Conservation (phyloP, 2,888 invertebrate genomes). For the Trachelus iudaicus region DNA sequence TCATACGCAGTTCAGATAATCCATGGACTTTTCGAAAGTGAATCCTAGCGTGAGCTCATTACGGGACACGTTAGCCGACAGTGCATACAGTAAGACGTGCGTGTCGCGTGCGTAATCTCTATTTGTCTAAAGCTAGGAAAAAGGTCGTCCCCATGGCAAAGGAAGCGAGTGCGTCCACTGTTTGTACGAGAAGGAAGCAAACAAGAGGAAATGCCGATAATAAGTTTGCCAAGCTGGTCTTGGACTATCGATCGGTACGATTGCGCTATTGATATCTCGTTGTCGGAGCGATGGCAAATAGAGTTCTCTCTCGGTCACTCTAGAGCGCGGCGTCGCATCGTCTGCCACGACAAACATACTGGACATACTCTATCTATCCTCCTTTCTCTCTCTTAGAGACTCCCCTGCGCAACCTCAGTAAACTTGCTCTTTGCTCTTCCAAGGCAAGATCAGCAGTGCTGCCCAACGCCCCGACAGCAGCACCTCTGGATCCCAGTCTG, state of each 20-base stretch:
- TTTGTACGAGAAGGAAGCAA: background rate
- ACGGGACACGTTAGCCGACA: background rate
- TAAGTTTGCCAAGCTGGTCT: background rate
- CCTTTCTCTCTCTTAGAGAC: background rate
- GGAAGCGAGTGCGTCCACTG: background rate
- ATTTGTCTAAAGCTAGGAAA: background rate
- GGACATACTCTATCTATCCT: background rate
- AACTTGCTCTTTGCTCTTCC: background rate
- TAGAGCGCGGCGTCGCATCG: background rate
- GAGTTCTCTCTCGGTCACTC: background rate
- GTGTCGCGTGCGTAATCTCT: background rate
- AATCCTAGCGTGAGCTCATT: conserved; percentile 13
- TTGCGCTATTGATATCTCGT: background rate
- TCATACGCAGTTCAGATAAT: background rate
- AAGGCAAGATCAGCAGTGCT: background rate
- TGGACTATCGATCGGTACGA: background rate
- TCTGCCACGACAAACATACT: background rate
- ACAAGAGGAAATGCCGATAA: background rate
- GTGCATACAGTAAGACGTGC: conserved; percentile 6
- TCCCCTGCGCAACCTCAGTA: background rate
- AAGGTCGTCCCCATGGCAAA: background rate
- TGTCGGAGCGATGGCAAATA: background rate
- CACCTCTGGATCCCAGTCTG: background rate
- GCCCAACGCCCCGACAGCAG: background rate
- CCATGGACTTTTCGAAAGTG: conserved; percentile 9